These are phyloP conservation scores for Glyphotaelius pellucidus DNA, from an alignment of 2,888 invertebrate genomes.

Conservation along the genomic window DNA sequence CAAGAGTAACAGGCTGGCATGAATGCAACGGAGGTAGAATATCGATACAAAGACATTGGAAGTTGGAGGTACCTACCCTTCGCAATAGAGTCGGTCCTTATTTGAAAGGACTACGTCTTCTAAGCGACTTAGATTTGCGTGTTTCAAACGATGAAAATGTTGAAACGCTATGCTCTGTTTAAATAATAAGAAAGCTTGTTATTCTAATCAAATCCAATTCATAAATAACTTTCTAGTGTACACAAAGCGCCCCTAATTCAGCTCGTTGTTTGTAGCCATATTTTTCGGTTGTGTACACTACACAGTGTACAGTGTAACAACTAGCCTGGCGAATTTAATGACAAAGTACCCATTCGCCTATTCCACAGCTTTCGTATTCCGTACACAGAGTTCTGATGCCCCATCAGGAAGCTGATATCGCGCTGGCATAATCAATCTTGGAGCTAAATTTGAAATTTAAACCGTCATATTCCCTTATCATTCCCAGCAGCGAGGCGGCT, in stretches of 20 bases:
- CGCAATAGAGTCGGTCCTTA: slow-evolving; percentile 16
- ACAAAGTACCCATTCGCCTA: background rate
- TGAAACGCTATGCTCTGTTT: background rate
- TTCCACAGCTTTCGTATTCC: slow-evolving; percentile 26
- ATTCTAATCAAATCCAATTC: background rate
- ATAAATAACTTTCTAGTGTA: background rate
- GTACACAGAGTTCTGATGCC: slow-evolving; percentile 11
- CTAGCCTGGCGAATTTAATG: background rate
- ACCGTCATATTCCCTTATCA: slow-evolving; percentile 63
- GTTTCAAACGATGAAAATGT: background rate
- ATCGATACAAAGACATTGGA: slow-evolving; percentile 52
- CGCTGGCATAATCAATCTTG: slow-evolving; percentile 58
- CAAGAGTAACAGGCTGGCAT: slow-evolving; percentile 63
- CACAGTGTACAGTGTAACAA: background rate
- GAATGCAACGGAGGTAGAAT: slow-evolving; percentile 59
- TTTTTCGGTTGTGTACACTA: background rate
- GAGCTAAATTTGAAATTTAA: slow-evolving; percentile 58
- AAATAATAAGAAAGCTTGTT: background rate
- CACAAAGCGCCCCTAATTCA: background rate
- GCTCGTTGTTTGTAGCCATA: background rate
- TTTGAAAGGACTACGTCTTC: background rate
- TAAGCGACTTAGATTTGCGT: background rate
- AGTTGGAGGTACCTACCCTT: slow-evolving; percentile 20
- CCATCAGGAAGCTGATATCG: slow-evolving; percentile 44
- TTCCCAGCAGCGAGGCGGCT: slow-evolving; percentile 47